Evolutionary conservation across 2,888 invertebrate species (phyloP).

Genomic region (Shargacucullia verbasci): DNA sequence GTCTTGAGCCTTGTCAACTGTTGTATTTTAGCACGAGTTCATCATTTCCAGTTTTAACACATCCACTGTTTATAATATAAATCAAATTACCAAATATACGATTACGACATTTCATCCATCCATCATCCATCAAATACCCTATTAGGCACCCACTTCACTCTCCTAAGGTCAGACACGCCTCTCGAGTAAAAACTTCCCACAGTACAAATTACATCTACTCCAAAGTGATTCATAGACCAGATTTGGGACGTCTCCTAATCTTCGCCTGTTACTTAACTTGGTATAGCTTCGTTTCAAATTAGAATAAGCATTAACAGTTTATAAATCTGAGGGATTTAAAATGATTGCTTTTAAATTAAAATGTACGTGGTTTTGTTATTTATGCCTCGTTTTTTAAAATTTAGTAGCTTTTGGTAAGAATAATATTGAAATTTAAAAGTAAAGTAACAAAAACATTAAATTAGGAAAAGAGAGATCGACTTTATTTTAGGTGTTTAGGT

Average conservation of each 20-base stretch:
- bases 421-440: background rate
- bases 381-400: slow-evolving; percentile 18
- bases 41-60: too few species aligned
- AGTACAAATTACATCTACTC: slow-evolving; percentile 51
- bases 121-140: slow-evolving; percentile 9
- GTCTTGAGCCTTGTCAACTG: too few species aligned
- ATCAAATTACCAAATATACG: slow-evolving; percentile 1
- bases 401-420: background rate
- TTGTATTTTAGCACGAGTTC: too few species aligned
- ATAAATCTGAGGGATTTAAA: slow-evolving; percentile 28
- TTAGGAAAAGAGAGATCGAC: too few species aligned
- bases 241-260: slow-evolving; percentile 2
- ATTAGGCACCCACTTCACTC: slow-evolving; percentile 6
- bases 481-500: too few species aligned
- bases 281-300: slow-evolving; percentile 18
- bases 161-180: slow-evolving; percentile 18
- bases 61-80: too few species aligned
- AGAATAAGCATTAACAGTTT: slow-evolving; percentile 41
- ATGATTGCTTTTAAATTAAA: slow-evolving; percentile 39
- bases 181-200: slow-evolving; percentile 35
- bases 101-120: background rate
- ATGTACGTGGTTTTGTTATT: slow-evolving; percentile 25
- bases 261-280: background rate
- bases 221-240: slow-evolving; percentile 41
- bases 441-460: too few species aligned